Conservation (phyloP, 2,888 invertebrate genomes). For the Cylloceria caligata region DNA sequence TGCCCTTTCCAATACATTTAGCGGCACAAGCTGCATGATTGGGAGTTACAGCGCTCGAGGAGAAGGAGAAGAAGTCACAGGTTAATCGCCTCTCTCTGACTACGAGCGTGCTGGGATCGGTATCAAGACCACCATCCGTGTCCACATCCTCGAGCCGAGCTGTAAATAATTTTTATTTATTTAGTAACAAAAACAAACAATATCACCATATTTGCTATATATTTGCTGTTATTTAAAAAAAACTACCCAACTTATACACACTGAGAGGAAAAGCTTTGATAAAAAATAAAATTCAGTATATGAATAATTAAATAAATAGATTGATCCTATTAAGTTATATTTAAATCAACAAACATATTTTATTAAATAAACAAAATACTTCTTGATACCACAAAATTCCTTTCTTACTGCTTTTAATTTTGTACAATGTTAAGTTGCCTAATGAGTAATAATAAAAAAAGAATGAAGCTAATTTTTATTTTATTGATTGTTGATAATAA, state of each 20-base stretch:
- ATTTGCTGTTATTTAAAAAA: not conserved
- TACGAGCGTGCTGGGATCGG: not conserved
- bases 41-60: slow-evolving; percentile 67
- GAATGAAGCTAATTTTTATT: too few species aligned
- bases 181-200: not conserved
- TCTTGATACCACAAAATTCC: too few species aligned
- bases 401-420: too few species aligned
- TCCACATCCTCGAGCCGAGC: slow-evolving; percentile 36
- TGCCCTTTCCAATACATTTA: slow-evolving; percentile 64
- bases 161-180: slow-evolving; percentile 1
- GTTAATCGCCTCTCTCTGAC: slow-evolving; percentile 61
- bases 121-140: slow-evolving; percentile 3
- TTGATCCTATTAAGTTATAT: too few species aligned
- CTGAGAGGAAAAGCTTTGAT: not conserved
- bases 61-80: slow-evolving; percentile 72
- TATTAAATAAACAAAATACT: too few species aligned
- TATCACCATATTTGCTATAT: not conserved
- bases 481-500: not conserved
- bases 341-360: too few species aligned
- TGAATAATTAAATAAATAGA: too few species aligned
- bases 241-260: not conserved
- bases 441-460: too few species aligned
- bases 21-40: slow-evolving; percentile 72
- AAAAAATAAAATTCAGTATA: too few species aligned
- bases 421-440: too few species aligned